Conservation (phyloP, 1,140 invertebrate genomes). For the Caenorhabditis latens region DNA sequence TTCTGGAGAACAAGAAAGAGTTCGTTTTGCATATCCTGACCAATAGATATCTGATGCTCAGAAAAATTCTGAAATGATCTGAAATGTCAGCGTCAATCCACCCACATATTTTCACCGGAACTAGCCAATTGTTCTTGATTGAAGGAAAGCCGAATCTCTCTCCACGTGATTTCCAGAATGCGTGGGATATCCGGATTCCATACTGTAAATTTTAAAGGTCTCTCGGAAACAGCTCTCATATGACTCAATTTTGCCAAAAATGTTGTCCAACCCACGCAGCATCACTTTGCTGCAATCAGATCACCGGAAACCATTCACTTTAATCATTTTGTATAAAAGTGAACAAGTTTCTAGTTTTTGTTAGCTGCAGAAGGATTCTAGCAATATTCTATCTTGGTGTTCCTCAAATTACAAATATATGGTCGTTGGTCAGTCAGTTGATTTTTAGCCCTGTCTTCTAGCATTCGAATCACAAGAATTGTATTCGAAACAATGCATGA, state of each 20-base stretch:
- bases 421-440: no score
- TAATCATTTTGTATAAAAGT: no score
- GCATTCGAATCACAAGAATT: no score
- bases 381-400: no score
- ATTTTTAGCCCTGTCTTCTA: no score
- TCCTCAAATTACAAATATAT: no score
- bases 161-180: not conserved
- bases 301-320: not conserved
- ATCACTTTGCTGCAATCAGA: not conserved
- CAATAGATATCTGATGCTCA: not conserved
- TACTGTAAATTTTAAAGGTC: not conserved
- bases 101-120: not conserved
- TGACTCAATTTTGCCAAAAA: conserved; percentile 1
- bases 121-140: not conserved
- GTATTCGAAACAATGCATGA: no score
- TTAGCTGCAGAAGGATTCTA: no score
- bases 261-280: not conserved
- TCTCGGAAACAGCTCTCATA: not conserved
- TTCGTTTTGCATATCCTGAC: no score
- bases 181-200: not conserved
- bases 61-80: not conserved
- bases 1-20: not conserved
- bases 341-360: no score
- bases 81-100: not conserved
- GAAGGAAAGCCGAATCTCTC: not conserved